Base-by-base conservation (phyloP, 2,113 vertebrate species). In the Forbesichthys agassizii region DNA sequence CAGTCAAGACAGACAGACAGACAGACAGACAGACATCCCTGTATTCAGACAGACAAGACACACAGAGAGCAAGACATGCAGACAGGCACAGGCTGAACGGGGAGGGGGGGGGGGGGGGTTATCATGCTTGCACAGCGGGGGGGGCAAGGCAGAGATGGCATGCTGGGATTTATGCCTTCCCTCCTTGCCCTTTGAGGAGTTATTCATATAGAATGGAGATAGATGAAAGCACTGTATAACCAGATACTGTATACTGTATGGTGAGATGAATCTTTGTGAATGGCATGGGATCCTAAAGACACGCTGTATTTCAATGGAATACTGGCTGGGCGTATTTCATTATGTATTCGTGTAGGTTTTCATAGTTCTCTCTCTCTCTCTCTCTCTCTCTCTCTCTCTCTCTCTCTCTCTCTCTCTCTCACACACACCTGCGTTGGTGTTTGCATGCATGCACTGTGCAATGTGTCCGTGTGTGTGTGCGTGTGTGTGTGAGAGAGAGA, bases 81-180 rank as follows among this genome's bases (percentile, higher is more conserved):
- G 18, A 66, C 59, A 64, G 63, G 59, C 53, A 63, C 12, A 10
- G 8, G 3, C 12, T 10, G 48, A 12, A 4, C 3, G 12, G 12
- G 48, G 27, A 2, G 27, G 27, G 11, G 71, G 71, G 82, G 73
- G 71, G 59, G 74, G 80, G 68, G 74, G 69, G 57, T 93, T 93
- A 93, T 93, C 92, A 91, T 86, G 74, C 84, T 59, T 12, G 77
- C 83, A 82, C 91, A 93, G 91, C 78, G 60, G 83, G 75, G 75
- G 74, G 72, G 72, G 82, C 73, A 79, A 86, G 77, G 76, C 76
- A 58, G 77, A 82, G 66, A 51, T 77, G 85, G 84, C 83, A 89
- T 84, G 74, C 71, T 88, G 85, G 85, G 78, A 89, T 84, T 83
- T 74, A 68, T 69, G 78, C 86, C 80, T 73, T 68, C 62, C 66